Conservation (phyloP, 1,140 invertebrate species). For the Apis dorsata region DNA sequence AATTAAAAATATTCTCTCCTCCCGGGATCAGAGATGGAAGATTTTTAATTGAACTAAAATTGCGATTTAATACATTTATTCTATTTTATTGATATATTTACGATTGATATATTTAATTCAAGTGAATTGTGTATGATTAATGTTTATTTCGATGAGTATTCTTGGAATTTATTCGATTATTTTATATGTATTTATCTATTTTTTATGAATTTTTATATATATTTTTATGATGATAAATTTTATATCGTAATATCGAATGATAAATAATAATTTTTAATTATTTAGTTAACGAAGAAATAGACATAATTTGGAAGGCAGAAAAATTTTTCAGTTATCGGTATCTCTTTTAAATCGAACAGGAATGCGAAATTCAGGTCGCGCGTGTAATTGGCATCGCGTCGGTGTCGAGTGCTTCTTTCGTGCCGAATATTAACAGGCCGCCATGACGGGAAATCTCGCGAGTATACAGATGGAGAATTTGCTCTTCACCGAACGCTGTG, state of each 20-base stretch:
- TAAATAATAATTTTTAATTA: background rate
- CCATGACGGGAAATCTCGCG: slow-evolving; percentile 9
- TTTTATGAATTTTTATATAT: background rate
- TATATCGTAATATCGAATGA: too few relatives aligned
- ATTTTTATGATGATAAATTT: background rate
- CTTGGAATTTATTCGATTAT: background rate
- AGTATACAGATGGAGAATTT: slow-evolving; percentile 14
- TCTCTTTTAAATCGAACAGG: background rate
- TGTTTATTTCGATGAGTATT: background rate
- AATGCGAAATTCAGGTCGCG: background rate
- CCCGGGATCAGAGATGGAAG: background rate
- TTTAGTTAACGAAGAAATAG: background rate
- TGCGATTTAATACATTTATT: background rate
- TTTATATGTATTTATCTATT: too few relatives aligned
- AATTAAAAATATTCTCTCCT: background rate
- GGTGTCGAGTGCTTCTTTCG: slow-evolving; percentile 36
- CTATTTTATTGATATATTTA: background rate
- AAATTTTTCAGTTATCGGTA: background rate
- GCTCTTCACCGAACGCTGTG: background rate
- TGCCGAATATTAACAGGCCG: slow-evolving; percentile 28
- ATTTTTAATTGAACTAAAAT: background rate
- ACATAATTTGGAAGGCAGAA: too few relatives aligned
- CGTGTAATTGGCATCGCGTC: slow-evolving; percentile 24
- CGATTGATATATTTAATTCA: background rate
- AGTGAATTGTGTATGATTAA: background rate